These are phyloP conservation scores for Cyclina sinensis DNA, from an alignment of 1,140 invertebrate species.

Conservation along the genomic window DNA sequence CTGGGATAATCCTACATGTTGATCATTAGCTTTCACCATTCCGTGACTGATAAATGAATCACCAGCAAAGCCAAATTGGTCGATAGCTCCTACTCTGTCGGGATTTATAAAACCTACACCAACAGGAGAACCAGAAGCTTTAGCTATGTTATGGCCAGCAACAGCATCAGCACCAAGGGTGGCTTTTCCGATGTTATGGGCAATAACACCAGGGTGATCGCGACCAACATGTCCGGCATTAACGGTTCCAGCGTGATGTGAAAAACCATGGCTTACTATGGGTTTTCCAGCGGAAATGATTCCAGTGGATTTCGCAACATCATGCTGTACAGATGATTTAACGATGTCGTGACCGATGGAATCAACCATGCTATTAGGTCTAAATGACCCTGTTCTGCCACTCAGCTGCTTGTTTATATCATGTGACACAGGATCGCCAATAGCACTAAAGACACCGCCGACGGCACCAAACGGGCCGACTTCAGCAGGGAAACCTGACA, in stretches of 20 bases:
- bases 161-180: conserved; percentile 5
- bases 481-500: background rate
- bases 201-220: background rate
- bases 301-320: too few relatives aligned
- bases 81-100: background rate
- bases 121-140: background rate
- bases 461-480: background rate
- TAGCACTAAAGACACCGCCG: background rate
- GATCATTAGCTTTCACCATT: background rate
- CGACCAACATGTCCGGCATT: background rate
- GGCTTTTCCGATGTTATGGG: conserved; percentile 15
- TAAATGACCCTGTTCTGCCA: background rate
- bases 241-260: background rate
- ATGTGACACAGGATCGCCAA: background rate
- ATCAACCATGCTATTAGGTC: background rate
- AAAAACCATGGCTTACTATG: background rate
- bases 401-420: background rate
- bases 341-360: background rate
- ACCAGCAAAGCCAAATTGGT: background rate
- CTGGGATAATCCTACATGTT: conserved; percentile 1
- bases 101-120: conserved; percentile 35
- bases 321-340: background rate
- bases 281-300: background rate
- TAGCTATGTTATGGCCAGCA: conserved; percentile 42
- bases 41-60: conserved; percentile 11